Percentiles rank a stretch among this genome's conserved stretches.
Conservation (phyloP, 2,797 vertebrate species). For the Trichosurus vulpecula region DNA sequence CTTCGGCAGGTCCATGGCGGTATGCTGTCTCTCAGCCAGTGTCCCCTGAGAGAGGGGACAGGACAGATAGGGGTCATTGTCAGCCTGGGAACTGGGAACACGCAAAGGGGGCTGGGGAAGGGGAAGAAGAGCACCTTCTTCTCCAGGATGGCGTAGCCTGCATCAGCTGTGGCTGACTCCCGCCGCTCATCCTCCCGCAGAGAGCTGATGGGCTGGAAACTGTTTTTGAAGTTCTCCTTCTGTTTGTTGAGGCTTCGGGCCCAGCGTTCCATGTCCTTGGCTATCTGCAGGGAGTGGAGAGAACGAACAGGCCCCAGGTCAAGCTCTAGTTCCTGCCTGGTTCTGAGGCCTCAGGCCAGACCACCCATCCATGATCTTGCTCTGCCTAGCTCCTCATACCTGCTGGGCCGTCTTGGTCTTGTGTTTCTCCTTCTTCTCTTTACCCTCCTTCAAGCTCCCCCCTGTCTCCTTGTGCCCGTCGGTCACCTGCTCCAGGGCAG, state of each 20-base stretch:
- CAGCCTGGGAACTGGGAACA: background rate
- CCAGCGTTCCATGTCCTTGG: slow-evolving; percentile 97
- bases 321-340: background rate
- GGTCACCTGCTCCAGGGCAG: slow-evolving; percentile 86
- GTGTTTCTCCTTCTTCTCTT: slow-evolving; percentile 94
- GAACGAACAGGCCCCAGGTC: background rate
- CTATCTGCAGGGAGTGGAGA: slow-evolving; percentile 85
- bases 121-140: slow-evolving; percentile 88
- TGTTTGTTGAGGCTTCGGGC: slow-evolving; percentile 94
- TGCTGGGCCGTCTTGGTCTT: slow-evolving; percentile 95
- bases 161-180: slow-evolving; percentile 93
- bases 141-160: slow-evolving; percentile 94
- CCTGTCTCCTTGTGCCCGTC: slow-evolving; percentile 80
- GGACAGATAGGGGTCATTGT: slow-evolving; percentile 23
- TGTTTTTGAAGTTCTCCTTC: slow-evolving; percentile 93
- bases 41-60: slow-evolving; percentile 85
- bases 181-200: slow-evolving; percentile 88
- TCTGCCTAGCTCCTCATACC: slow-evolving; percentile 79
- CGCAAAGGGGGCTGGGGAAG: background rate
- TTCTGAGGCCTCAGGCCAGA: background rate
- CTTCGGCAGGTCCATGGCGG: slow-evolving; percentile 90
- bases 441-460: slow-evolving; percentile 82
- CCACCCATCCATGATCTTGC: fast-evolving
- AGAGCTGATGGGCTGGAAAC: slow-evolving; percentile 84
- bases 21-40: slow-evolving; percentile 89